phyloP scores from a whole-genome alignment of 2,888 invertebrate species.

The Rhagonycha fulva region DNA sequence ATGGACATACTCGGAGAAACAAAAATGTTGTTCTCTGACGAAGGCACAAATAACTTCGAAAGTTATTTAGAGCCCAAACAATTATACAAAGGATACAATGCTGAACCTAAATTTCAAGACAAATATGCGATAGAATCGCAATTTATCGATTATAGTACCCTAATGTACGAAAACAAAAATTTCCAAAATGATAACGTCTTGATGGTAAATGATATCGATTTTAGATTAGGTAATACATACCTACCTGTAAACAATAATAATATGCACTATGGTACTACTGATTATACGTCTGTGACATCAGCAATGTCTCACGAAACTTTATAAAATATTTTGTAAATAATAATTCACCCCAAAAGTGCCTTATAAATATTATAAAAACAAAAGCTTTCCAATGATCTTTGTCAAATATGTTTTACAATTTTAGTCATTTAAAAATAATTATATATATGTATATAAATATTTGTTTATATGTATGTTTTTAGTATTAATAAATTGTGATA shows the following conservation, averaged over 20 bases:
- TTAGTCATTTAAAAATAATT: constrained; percentile 15
- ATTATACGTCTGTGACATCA: constrained; percentile 28
- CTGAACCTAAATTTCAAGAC: constrained; percentile 33
- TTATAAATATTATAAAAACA: constrained; percentile 16
- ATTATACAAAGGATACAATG: constrained; percentile 26
- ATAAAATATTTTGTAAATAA: constrained; percentile 8
- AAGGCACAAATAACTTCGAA: constrained; percentile 27
- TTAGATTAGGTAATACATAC: constrained; percentile 44
- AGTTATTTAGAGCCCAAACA: constrained; percentile 27
- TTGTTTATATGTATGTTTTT: constrained; percentile 20
- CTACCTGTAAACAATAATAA: constrained; percentile 26
- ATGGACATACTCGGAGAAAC: constrained; percentile 34
- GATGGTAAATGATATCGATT: constrained; percentile 52
- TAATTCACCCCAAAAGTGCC: constrained; percentile 28
- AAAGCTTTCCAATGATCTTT: constrained; percentile 34
- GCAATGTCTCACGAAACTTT: constrained; percentile 10
- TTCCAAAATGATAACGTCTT: constrained; percentile 40
- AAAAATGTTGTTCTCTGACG: constrained; percentile 41
- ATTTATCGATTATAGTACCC: constrained; percentile 49
- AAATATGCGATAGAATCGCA: constrained; percentile 47
- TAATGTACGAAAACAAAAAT: constrained; percentile 48
- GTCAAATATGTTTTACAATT: constrained; percentile 9
- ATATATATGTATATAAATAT: constrained; percentile 12
- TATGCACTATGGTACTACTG: constrained; percentile 29
- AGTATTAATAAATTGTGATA: constrained; percentile 29